Evolutionary conservation across 2,888 invertebrate genomes (phyloP), one percentile per base, ranked within the genome.

Genomic region (Nomada goodeniana): DNA sequence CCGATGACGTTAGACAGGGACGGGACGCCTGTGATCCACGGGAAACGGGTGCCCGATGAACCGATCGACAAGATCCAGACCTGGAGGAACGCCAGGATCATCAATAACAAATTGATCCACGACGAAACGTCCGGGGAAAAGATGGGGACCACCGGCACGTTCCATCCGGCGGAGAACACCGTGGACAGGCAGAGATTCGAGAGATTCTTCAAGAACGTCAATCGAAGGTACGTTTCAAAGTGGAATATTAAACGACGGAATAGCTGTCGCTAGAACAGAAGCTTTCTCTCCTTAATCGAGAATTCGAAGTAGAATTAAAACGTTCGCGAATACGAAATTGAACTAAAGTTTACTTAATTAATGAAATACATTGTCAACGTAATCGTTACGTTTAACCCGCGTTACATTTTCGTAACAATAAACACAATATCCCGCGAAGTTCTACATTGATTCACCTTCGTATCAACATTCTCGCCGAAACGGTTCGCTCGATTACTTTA

Each of bases 31-130:
- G 96, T 98, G 68, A 96, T 98, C 63, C 97, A 97, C 71, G 97
- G 97, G 0, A 95, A 97, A 0, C 95, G 98, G 77, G 96, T 97
- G 57, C 98, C 98, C 0, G 98, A 98, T 90, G 97, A 97, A 86
- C 97, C 97, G 75, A 96, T 96, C 67, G 97, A 97, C 90, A 96
- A 96, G 85, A 93, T 94, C 36, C 97, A 97, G 92, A 96, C 96
- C 0, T 98, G 98, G 98, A 95, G 98, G 73, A 98, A 98, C 93
- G 98, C 98, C 0, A 95, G 98, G 84, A 98, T 98, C 18, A 97
- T 98, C 63, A 98, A 98, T 90, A 97, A 97, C 73, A 96, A 97
- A 92, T 94, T 98, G 68, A 95, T 97, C 63, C 97, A 97, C 23
- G 95, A 96, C 89, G 96, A 96, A 9, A 96, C 96, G 86, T 95